These are phyloP conservation scores for Prorops nasuta DNA, from an alignment of 1,140 invertebrate genomes.

Conservation along the genomic window DNA sequence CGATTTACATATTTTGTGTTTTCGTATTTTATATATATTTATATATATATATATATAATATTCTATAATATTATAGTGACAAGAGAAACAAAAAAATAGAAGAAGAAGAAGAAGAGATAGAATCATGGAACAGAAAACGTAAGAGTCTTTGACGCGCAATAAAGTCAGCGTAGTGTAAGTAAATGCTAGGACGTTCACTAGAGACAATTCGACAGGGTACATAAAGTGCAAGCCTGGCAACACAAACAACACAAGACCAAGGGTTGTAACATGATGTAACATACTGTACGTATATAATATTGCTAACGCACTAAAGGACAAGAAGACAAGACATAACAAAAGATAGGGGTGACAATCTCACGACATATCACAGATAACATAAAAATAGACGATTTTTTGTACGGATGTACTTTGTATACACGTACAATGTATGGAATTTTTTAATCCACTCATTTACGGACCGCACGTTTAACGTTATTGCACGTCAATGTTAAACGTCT, in stretches of 20 bases:
- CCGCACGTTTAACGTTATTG: too few relatives aligned
- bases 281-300: conserved; percentile 20
- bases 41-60: conserved; percentile 15
- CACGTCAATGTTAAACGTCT: too few relatives aligned
- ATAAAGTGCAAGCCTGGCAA: conserved; percentile 51
- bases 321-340: conserved; percentile 49
- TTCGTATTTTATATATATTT: conserved; percentile 26
- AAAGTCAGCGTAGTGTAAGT: conserved; percentile 28
- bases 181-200: conserved; percentile 37
- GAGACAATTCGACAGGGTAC: conserved; percentile 45
- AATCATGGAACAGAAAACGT: too few relatives aligned
- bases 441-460: too few relatives aligned
- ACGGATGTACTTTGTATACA: too few relatives aligned
- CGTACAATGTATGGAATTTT: too few relatives aligned
- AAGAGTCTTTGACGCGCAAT: conserved; percentile 30
- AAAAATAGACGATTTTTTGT: conserved; percentile 23
- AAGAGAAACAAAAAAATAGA: conserved; percentile 21
- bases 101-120: too few relatives aligned
- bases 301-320: conserved; percentile 43
- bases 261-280: conserved; percentile 17
- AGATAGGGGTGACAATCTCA: conserved; percentile 42
- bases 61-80: too few relatives aligned
- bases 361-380: conserved; percentile 51
- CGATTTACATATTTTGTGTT: conserved; percentile 16
- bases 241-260: conserved; percentile 49